Percentiles rank a stretch among this genome's conserved stretches.
Evolutionary conservation across 2,113 vertebrate species (phyloP).

Genomic region (Lophochroa leadbeateri): DNA sequence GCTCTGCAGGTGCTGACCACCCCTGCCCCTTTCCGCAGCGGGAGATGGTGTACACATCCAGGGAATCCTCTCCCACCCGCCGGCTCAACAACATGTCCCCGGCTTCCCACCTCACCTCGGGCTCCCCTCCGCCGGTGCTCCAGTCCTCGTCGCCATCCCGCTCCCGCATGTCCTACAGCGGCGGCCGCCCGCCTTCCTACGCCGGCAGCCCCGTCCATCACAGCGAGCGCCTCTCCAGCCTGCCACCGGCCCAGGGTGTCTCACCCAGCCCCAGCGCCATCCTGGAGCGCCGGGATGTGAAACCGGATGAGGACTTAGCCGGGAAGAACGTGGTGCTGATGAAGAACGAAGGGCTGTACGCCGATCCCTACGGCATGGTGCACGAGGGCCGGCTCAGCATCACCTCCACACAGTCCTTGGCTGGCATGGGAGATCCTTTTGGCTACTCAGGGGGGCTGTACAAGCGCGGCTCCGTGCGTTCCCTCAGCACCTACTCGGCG

Average conservation of each 20-base stretch:
- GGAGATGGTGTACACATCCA: conserved; percentile 95
- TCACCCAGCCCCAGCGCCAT: conserved; percentile 96
- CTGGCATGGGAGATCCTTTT: conserved; percentile 89
- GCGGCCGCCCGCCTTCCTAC: conserved; percentile 90
- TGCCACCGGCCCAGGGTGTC: conserved; percentile 81
- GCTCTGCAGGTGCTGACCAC: accelerated
- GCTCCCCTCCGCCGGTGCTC: conserved; percentile 75
- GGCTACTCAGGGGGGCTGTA: conserved; percentile 91
- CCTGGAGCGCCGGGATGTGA: conserved; percentile 95
- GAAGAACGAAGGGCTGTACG: conserved; percentile 93
- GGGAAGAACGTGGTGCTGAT: conserved; percentile 92
- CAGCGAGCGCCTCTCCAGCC: conserved; percentile 71
- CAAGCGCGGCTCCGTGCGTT: conserved; percentile 91
- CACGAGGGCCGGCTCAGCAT: conserved; percentile 95
- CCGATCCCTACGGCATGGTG: conserved; percentile 92
- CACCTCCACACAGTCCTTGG: conserved; percentile 90
- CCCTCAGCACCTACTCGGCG: conserved; percentile 95
- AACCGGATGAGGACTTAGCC: conserved; percentile 93
- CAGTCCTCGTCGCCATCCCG: conserved; percentile 89
- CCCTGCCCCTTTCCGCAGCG: conserved; percentile 74
- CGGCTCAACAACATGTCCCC: conserved; percentile 91
- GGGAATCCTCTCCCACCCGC: conserved; percentile 94
- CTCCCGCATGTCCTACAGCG: conserved; percentile 93
- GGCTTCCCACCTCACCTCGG: conserved; percentile 66
- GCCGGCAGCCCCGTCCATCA: conserved; percentile 86